Percentiles rank a stretch among this genome's conserved stretches.
phyloP scores from a whole-genome alignment of 2,888 invertebrate genomes.

The Tachina lurida region DNA sequence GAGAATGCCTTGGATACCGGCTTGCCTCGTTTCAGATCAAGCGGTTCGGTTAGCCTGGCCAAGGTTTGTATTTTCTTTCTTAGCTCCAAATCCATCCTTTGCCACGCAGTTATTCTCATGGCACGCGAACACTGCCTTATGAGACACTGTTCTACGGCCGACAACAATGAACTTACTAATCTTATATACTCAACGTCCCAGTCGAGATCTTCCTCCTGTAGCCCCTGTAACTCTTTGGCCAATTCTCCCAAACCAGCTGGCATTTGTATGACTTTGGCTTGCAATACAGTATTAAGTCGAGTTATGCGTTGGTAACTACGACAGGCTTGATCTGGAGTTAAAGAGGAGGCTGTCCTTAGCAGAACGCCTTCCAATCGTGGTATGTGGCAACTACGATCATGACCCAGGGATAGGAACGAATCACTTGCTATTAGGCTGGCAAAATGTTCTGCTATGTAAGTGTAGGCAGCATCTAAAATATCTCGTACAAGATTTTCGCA shows the following conservation, averaged over 20 bases:
- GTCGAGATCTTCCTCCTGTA: conserved; percentile 83
- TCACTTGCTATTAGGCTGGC: conserved; percentile 88
- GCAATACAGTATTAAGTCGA: conserved; percentile 81
- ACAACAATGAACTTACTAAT: conserved; percentile 86
- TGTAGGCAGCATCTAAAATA: conserved; percentile 90
- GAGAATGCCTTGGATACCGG: conserved; percentile 80
- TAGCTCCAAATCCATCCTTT: conserved; percentile 86
- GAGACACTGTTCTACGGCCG: conserved; percentile 88
- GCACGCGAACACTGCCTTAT: conserved; percentile 88
- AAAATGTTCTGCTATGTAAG: conserved; percentile 91
- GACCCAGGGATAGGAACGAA: conserved; percentile 87
- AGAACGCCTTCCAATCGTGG: conserved; percentile 91
- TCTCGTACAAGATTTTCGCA: conserved; percentile 89
- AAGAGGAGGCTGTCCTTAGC: conserved; percentile 89
- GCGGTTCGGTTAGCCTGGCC: conserved; percentile 84
- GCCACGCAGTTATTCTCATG: conserved; percentile 86
- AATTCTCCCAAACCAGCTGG: conserved; percentile 80
- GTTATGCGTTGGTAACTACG: conserved; percentile 86
- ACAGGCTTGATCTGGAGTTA: conserved; percentile 92
- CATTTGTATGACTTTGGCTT: conserved; percentile 82
- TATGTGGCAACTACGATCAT: conserved; percentile 89
- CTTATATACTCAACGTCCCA: conserved; percentile 85
- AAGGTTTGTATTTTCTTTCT: conserved; percentile 87
- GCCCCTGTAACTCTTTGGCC: conserved; percentile 80
- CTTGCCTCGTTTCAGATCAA: conserved; percentile 81